Conservation (phyloP, 2,888 invertebrate genomes). For the Philhelius pedissequus region DNA sequence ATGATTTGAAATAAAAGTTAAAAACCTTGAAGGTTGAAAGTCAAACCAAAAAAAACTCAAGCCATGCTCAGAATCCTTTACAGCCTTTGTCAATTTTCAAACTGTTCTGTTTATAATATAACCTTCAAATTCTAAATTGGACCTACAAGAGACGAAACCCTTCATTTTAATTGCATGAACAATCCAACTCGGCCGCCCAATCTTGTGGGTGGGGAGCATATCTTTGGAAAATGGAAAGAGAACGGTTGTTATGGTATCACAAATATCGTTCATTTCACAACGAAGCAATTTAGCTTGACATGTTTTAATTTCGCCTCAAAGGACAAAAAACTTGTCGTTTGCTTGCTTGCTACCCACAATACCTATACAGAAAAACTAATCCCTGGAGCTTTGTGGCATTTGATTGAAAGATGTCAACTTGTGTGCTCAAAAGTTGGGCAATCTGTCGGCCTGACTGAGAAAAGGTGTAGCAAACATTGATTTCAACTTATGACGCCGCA, state of each 20-base stretch:
- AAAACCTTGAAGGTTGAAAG: neutral
- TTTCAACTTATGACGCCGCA: neutral
- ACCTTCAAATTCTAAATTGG: neutral
- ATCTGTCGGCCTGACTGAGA: neutral
- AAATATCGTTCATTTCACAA: neutral
- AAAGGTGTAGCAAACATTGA: neutral
- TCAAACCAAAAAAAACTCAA: neutral
- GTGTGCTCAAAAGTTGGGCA: neutral
- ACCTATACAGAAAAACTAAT: neutral
- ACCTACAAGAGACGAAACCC: neutral
- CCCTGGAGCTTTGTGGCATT: conserved; percentile 8
- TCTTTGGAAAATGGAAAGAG: neutral
- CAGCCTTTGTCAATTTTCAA: neutral
- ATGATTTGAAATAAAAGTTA: neutral
- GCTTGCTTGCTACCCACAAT: neutral
- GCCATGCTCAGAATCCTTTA: neutral
- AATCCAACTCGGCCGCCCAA: neutral
- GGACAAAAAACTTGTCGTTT: neutral
- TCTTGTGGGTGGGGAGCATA: no score
- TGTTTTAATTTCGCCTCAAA: neutral
- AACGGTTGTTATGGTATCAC: neutral
- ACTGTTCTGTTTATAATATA: neutral
- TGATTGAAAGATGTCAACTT: conserved; percentile 42
- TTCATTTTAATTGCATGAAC: neutral
- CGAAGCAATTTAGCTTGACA: neutral